Conservation (phyloP, 1,140 invertebrate genomes). For the Pectinophora gossypiella region DNA sequence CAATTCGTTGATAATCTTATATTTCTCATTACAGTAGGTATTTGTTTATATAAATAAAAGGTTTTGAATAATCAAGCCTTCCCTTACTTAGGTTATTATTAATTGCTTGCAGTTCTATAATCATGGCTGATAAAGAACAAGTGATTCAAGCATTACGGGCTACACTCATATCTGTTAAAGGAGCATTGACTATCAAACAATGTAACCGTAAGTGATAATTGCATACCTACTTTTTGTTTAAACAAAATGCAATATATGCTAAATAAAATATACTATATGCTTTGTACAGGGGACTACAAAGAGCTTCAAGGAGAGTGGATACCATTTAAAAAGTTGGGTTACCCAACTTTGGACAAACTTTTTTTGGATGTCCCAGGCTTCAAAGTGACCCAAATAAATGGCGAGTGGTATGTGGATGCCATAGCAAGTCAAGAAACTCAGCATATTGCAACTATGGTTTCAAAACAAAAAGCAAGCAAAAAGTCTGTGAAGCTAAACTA, state of each 20-base stretch:
- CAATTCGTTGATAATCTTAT: too few species aligned
- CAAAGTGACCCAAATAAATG: slow-evolving; percentile 55
- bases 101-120: slow-evolving; percentile 9
- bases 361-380: slow-evolving; percentile 74
- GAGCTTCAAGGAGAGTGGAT: slow-evolving; percentile 76
- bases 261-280: neutral
- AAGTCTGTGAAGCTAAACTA: slow-evolving; percentile 58
- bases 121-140: slow-evolving; percentile 66
- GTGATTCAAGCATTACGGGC: slow-evolving; percentile 66
- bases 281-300: slow-evolving; percentile 74
- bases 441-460: slow-evolving; percentile 77
- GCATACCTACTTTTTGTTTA: too few species aligned
- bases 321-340: slow-evolving; percentile 77
- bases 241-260: too few species aligned
- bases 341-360: slow-evolving; percentile 73
- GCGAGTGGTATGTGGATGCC: slow-evolving; percentile 74
- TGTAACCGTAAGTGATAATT: slow-evolving; percentile 64
- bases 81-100: slow-evolving; percentile 8
- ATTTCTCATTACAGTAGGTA: too few species aligned
- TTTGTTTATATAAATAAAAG: too few species aligned
- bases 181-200: slow-evolving; percentile 65
- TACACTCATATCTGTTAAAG: slow-evolving; percentile 68
- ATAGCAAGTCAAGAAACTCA: slow-evolving; percentile 72
- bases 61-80: too few species aligned
- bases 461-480: slow-evolving; percentile 74